Conservation (phyloP, 1,140 invertebrate species). For the Caligus rogercresseyi region DNA sequence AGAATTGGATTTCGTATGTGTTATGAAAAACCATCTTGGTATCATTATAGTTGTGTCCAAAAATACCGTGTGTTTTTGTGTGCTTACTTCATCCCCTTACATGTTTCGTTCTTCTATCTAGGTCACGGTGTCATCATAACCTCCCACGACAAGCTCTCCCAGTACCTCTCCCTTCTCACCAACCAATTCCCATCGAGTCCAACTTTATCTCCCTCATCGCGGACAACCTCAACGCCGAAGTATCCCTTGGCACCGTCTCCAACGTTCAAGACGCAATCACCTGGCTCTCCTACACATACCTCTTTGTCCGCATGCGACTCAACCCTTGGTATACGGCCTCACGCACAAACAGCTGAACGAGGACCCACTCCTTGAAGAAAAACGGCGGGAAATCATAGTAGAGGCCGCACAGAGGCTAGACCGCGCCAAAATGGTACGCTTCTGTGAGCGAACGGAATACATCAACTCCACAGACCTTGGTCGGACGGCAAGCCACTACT, state of each 20-base stretch:
- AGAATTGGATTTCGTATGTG: too few relatives aligned
- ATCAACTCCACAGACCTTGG: constrained; percentile 62
- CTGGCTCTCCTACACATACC: constrained; percentile 94
- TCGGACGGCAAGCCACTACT: constrained; percentile 88
- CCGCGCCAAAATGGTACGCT: constrained; percentile 83
- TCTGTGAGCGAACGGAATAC: constrained; percentile 60
- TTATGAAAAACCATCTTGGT: too few relatives aligned
- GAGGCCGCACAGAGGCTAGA: constrained; percentile 64
- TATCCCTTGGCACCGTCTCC: constrained; percentile 56
- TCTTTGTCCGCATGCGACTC: constrained; percentile 78
- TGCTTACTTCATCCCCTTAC: too few relatives aligned
- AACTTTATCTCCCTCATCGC: constrained; percentile 77
- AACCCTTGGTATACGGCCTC: constrained; percentile 86
- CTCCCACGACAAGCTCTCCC: constrained; percentile 68
- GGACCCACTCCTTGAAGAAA: constrained; percentile 52
- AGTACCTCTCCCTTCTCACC: constrained; percentile 83
- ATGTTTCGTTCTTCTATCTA: not conserved
- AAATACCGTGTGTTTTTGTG: too few relatives aligned
- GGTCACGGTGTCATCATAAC: constrained; percentile 91
- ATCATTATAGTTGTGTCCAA: too few relatives aligned
- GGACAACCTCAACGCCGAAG: constrained; percentile 97
- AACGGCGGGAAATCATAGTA: constrained; percentile 54
- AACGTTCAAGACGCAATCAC: constrained; percentile 89
- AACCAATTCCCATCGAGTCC: constrained; percentile 95
- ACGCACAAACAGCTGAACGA: constrained; percentile 47